Base-by-base conservation (phyloP, 2,888 invertebrate species). In the Acleris holmiana region DNA sequence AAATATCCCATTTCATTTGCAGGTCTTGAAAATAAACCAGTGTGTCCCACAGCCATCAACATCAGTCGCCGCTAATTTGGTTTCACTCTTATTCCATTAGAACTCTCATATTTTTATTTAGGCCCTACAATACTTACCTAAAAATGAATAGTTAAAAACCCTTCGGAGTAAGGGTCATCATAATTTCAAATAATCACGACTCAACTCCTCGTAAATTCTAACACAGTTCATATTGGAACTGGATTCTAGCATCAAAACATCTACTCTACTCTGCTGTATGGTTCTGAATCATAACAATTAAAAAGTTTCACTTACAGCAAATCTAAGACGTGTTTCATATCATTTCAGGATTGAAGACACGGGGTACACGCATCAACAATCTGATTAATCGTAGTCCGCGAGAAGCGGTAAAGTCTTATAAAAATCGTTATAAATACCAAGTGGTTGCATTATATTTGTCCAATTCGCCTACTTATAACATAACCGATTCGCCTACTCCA, bases 271-370 rank as follows among this genome's bases (percentile, higher is more conserved):
- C 7, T 25, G 8, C 25, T 35, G 47, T 40, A 15, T 48, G 18
- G 40, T 54, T 21, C 59, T 55, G 55, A 65, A 65, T 65, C 55
- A 60, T 59, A 60, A 65, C 59, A 65, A 23, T 55, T n/a, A 44
- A 59, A 51, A 58, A 60, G 44, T 60, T 60, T 49, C 55, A 65
- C 65, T 65, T 50, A 65, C 65, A 55, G 65, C 49, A 50, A 50
- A 59, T 64, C 48, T 41, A 47, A 47, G 17, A 49, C 58, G 13
- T 53, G 29, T 29, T 29, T 64, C 64, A 64, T 59, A 48, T 58
- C 64, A 64, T 53, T 46, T 53, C 48, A 29, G 18, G 17, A 13
- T 29, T 17, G 17, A 15, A 48, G 10, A 19, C 17, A n/a, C 25
- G 17, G 58, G 19, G 3, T n/a, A 19, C 18, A 23, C 18, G 19